Evolutionary conservation across 2,888 invertebrate species (phyloP).

Genomic region (Drosophila robusta): DNA sequence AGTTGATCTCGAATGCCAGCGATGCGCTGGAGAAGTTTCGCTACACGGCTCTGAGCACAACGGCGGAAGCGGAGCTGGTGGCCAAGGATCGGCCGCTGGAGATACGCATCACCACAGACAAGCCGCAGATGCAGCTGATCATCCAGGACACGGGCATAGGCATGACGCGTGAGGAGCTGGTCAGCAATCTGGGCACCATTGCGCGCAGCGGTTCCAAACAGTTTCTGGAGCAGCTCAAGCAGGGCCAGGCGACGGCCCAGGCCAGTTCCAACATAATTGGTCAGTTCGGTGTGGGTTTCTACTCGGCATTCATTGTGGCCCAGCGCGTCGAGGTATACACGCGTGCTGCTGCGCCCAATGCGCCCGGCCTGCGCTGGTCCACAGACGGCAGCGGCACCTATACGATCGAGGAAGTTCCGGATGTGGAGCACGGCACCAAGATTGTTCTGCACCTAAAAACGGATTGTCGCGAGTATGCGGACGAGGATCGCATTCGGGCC

Average conservation of each 20-base stretch:
- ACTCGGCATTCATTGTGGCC: conserved; percentile 99
- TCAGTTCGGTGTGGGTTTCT: conserved; percentile 99
- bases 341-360: conserved; percentile 88
- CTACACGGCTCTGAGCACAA: conserved; percentile 88
- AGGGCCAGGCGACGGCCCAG: conserved; percentile 87
- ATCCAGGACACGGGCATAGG: conserved; percentile 98
- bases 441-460: conserved; percentile 95
- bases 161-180: conserved; percentile 96
- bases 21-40: conserved; percentile 98
- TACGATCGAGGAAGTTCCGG: conserved; percentile 94
- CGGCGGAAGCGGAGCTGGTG: conserved; percentile 86
- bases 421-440: conserved; percentile 95
- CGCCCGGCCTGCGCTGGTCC: conserved; percentile 93
- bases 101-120: conserved; percentile 95
- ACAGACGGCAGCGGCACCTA: conserved; percentile 96
- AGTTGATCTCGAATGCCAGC: conserved; percentile 98
- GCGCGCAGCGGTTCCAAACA: conserved; percentile 98
- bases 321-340: conserved; percentile 97
- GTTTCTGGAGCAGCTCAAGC: conserved; percentile 93
- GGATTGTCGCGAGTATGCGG: conserved; percentile 95
- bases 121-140: conserved; percentile 92
- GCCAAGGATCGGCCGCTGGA: conserved; percentile 90
- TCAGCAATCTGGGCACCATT: conserved; percentile 96
- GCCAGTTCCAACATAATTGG: conserved; percentile 94
- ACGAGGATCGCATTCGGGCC: conserved; percentile 92